A percentile compares a stretch with the other conserved stretches of the same genome.
These are phyloP conservation scores for Holcopasites calliopsidis DNA, from an alignment of 1,140 invertebrate genomes.

Conservation along the genomic window DNA sequence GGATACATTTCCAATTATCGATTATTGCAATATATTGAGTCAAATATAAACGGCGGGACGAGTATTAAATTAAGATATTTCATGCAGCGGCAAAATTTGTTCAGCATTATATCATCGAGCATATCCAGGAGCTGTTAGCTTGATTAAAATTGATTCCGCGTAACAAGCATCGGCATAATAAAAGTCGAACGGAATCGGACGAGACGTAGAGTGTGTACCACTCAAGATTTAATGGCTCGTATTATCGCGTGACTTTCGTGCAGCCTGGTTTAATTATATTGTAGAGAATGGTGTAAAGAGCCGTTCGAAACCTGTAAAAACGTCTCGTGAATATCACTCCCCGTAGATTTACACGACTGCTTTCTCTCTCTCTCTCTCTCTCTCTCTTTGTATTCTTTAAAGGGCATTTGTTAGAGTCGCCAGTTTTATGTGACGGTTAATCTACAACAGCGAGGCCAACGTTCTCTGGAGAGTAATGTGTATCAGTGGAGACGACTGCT, in stretches of 20 bases:
- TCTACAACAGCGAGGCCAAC: constrained; percentile 1
- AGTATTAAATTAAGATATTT: no score
- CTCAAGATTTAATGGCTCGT: background rate
- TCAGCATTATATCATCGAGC: no score
- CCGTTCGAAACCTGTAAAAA: background rate
- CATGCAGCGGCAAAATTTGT: no score
- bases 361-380: no score
- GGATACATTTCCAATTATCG: no score
- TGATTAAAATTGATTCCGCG: no score
- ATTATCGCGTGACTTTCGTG: background rate
- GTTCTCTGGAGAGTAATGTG: constrained; percentile 23
- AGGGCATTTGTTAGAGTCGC: constrained; percentile 19
- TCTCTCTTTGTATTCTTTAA: constrained; percentile 43
- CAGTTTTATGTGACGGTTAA: constrained; percentile 39
- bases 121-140: no score
- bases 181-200: background rate
- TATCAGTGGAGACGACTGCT: constrained; percentile 16
- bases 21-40: no score
- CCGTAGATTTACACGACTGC: background rate
- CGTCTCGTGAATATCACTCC: background rate
- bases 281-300: background rate
- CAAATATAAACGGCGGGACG: no score
- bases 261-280: background rate
- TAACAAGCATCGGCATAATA: background rate
- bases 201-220: background rate